A percentile compares a stretch with the other conserved stretches of the same genome.
phyloP scores from a whole-genome alignment of 2,797 vertebrate genomes.

The Hephaestus fuliginosus region DNA sequence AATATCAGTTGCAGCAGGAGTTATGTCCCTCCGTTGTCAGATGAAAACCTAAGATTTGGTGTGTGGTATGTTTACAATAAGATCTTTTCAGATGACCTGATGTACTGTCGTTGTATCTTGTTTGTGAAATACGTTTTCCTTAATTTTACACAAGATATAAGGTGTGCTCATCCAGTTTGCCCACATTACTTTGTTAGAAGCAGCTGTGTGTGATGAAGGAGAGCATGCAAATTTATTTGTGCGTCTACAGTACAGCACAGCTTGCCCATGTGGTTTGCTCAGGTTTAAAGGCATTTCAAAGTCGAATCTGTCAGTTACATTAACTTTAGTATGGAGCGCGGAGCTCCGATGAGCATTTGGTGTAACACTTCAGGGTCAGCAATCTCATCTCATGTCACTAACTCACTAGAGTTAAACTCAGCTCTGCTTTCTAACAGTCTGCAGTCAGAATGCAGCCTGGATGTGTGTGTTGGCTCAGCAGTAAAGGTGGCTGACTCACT shows the following conservation, averaged over 20 bases:
- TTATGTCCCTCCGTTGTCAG: constrained; percentile 33
- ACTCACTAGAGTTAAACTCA: constrained; percentile 23
- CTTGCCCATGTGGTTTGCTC: not conserved
- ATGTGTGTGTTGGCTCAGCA: constrained; percentile 31
- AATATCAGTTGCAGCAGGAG: not conserved
- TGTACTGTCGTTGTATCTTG: not conserved
- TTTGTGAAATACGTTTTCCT: not conserved
- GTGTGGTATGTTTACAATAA: constrained; percentile 2
- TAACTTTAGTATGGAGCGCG: constrained; percentile 2
- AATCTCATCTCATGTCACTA: constrained; percentile 38
- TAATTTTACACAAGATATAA: not conserved
- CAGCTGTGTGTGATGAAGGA: not conserved
- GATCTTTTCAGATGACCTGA: constrained; percentile 6
- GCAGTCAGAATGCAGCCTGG: not conserved
- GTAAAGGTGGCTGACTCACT: constrained; percentile 42
- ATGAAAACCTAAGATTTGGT: not conserved
- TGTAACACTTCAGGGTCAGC: constrained; percentile 62
- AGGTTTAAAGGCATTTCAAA: constrained; percentile 52
- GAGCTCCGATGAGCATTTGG: constrained; percentile 45
- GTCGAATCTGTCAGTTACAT: constrained; percentile 50
- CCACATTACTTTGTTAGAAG: not conserved
- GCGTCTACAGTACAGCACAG: not conserved
- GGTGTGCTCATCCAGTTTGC: not conserved
- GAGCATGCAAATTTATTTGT: not conserved
- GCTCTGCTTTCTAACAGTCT: constrained; percentile 8